phyloP scores from a whole-genome alignment of 2,113 vertebrate species.

The Turnix velox region DNA sequence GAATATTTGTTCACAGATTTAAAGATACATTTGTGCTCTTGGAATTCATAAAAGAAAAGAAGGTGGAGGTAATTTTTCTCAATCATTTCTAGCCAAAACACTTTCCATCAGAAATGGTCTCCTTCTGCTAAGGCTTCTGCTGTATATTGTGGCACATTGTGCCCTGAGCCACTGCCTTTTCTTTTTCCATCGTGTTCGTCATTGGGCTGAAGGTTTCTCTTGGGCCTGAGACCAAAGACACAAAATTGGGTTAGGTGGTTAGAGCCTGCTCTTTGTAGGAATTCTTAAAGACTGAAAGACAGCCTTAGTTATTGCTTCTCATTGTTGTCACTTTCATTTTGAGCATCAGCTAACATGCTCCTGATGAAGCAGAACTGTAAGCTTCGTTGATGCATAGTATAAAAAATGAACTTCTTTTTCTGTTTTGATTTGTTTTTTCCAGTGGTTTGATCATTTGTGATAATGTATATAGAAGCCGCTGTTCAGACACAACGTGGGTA shows the following conservation, averaged over 20 bases:
- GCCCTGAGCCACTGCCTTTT: background rate
- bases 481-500: background rate
- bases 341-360: background rate
- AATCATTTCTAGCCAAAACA: background rate
- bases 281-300: background rate
- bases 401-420: background rate
- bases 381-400: background rate
- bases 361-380: background rate
- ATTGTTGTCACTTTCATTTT: background rate
- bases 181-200: background rate
- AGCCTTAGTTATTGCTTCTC: background rate
- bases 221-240: background rate
- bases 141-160: background rate
- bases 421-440: background rate
- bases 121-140: background rate
- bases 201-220: background rate
- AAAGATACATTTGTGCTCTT: background rate
- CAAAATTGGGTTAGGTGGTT: background rate
- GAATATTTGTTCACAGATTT: background rate
- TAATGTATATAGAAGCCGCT: background rate
- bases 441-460: background rate
- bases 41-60: background rate
- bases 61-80: background rate
- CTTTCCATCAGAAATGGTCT: background rate
- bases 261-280: background rate